Base-by-base conservation (phyloP, 1,140 invertebrate species). In the Ridgeia piscesae region DNA sequence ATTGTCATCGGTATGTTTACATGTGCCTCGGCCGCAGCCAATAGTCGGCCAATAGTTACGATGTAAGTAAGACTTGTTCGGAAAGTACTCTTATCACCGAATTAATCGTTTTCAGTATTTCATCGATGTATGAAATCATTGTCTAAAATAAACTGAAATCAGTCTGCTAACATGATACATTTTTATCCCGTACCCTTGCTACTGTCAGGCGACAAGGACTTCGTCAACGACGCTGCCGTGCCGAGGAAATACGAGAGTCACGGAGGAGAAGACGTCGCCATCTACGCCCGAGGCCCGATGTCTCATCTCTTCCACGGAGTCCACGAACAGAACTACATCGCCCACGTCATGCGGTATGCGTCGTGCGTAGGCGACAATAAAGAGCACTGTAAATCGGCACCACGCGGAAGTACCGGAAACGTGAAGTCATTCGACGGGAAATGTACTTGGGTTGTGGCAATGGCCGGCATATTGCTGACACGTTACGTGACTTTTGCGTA, bases 241-340 rank as follows among this genome's bases (percentile, higher is more conserved):
- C 96, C 97, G 77, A 96, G 97, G 34, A 97, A 97, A 93, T 97
- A 97, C 94, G 95, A 95, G 91, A 96, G 94, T 17, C 95, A 96
- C 93, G 94, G 94, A 1, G 96, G 94, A 0, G 95, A 96, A 92
- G 96, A 96, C 89, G 95, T 96, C 0, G 94, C 95, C 0, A 94
- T 96, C 11, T 96, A 95, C 92, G 95, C 96, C 27, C 93, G 42
- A 21, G 98, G 99, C 92, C 98, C 98, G 2, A 97, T 97, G 96
- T 97, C 98, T 0, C 98, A 99, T 96, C 96, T 99, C 2, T 98
- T 99, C 94, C 97, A 98, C 94, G 97, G 97, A 35, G 97, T 98
- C 0, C 98, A 99, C 94, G 98, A 99, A 95, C 98, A 99, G 95
- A 98, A 97, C 94, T 99, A 98, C 95, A 97, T 99, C 1, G 97